Evolutionary conservation across 2,113 vertebrate species (phyloP).

Genomic region (Phasianus colchicus): DNA sequence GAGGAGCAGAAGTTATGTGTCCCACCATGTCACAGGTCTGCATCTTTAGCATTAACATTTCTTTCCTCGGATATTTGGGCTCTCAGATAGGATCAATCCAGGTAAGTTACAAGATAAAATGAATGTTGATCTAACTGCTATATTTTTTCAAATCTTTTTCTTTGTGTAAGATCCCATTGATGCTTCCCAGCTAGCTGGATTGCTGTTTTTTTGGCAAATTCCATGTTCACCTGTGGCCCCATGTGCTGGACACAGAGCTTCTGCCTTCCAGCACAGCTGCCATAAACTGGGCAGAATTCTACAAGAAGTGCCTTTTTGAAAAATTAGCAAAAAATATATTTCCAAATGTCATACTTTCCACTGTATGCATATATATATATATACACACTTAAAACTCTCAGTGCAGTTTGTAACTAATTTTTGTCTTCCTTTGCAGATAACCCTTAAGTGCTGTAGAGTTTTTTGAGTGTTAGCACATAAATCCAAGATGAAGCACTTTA

Average conservation of each 20-base stretch:
- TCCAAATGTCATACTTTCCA: background rate
- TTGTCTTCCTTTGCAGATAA: background rate
- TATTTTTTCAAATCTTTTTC: conserved; percentile 14
- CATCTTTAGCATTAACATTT: conserved; percentile 14
- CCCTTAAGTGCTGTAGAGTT: background rate
- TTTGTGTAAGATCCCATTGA: background rate
- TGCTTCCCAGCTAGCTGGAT: conserved; percentile 2
- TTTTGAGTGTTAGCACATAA: background rate
- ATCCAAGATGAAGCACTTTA: background rate
- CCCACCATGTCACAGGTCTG: conserved; percentile 1
- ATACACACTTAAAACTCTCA: background rate
- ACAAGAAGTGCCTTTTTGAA: background rate
- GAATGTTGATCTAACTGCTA: background rate
- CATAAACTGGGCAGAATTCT: background rate
- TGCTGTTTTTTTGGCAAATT: background rate
- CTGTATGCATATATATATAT: background rate
- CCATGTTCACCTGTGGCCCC: background rate
- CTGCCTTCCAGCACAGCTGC: background rate
- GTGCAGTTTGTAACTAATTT: background rate
- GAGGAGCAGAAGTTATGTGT: conserved; percentile 20
- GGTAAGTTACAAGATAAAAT: conserved; percentile 40
- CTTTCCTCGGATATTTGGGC: background rate
- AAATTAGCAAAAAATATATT: background rate
- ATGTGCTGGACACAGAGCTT: background rate
- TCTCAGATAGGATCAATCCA: conserved; percentile 1